Evolutionary conservation across 2,113 vertebrate species (phyloP).

Genomic region (Lepidiolamprologus cunningtoni): DNA sequence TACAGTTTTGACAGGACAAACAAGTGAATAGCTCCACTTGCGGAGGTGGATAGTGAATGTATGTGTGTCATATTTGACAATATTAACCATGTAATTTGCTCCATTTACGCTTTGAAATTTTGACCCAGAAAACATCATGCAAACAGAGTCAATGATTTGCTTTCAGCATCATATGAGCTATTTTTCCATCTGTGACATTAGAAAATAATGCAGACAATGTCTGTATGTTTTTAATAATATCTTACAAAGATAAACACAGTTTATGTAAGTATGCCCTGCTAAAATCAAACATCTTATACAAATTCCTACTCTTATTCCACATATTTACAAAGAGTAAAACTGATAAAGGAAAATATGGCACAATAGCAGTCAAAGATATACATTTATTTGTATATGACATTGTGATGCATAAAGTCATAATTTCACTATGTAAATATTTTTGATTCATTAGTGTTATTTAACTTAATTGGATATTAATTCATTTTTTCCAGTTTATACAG

Average conservation of each 20-base stretch:
- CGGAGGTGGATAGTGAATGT: neutral
- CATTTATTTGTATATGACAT: neutral
- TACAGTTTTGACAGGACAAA: neutral
- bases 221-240: neutral
- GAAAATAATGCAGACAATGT: neutral
- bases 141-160: neutral
- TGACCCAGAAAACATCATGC: constrained; percentile 2
- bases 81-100: neutral
- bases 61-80: neutral
- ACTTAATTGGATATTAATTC: neutral
- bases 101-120: neutral
- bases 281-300: neutral
- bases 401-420: neutral
- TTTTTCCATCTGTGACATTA: neutral
- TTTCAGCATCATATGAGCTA: neutral
- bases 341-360: neutral
- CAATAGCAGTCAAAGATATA: neutral
- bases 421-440: neutral
- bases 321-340: neutral
- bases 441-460: neutral
- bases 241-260: neutral
- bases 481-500: neutral
- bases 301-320: neutral
- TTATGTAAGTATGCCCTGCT: neutral
- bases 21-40: neutral